These are phyloP conservation scores for Myiagra hebetior DNA, from an alignment of 2,113 vertebrate genomes.

Conservation along the genomic window DNA sequence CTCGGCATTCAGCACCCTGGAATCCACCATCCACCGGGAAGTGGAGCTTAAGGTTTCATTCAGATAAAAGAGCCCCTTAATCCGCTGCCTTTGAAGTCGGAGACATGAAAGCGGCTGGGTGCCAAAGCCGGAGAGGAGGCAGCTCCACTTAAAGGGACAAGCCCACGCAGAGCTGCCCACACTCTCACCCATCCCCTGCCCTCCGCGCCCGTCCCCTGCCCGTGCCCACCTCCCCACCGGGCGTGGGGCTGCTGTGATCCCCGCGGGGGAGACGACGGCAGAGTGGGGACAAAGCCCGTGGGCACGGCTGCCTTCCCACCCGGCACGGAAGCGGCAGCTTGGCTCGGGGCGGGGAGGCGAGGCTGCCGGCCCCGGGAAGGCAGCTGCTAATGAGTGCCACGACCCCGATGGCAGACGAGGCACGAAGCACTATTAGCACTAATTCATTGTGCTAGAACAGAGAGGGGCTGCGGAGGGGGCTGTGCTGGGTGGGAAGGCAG, in stretches of 20 bases:
- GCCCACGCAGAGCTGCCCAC: not conserved
- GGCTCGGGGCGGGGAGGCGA: fast-evolving
- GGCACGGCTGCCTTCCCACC: not conserved
- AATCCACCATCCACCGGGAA: not conserved
- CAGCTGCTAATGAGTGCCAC: not conserved
- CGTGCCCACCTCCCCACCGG: not conserved
- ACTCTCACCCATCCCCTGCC: not conserved
- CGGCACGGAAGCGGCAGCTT: not conserved
- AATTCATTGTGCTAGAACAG: slow-evolving; percentile 7
- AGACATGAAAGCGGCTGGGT: slow-evolving; percentile 67
- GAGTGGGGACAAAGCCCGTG: not conserved
- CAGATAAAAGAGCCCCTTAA: slow-evolving; percentile 71
- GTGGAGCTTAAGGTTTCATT: slow-evolving; percentile 57
- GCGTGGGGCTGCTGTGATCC: not conserved
- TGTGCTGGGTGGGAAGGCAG: not conserved
- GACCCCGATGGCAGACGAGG: not conserved
- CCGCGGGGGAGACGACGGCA: not conserved
- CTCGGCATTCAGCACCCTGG: not conserved
- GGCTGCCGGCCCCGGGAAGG: not conserved
- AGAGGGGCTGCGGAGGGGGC: not conserved
- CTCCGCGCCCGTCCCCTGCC: not conserved
- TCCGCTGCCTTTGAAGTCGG: slow-evolving; percentile 70
- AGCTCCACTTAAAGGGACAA: slow-evolving; percentile 63
- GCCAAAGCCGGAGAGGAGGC: slow-evolving; percentile 54
- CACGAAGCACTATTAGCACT: not conserved